Evolutionary conservation across 2,797 vertebrate genomes (phyloP), one percentile per base, ranked within the genome.

Genomic region (Luscinia megarhynchos): DNA sequence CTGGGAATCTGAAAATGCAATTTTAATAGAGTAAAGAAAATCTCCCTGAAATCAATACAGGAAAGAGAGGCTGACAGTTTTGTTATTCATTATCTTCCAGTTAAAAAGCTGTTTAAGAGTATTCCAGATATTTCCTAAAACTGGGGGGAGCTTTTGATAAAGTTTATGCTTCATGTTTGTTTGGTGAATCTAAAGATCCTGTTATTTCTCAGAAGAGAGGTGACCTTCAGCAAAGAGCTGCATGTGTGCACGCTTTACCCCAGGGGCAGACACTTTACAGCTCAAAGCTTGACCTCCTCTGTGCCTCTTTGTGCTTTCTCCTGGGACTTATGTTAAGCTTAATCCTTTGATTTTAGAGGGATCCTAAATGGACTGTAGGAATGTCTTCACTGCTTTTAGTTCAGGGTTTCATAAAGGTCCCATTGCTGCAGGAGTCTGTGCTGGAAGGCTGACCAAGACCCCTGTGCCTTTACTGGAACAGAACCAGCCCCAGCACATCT

Each of bases 21-120:
- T 95, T 88, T 80, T 78, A 78, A 83, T 54, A 50, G 63, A 85
- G 40, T 87, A 75, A 76, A 57, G 70, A 75, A 92, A 95, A 84
- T n/a, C 5, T 91, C 68, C 85, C 87, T 76, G 84, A 96, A 94
- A 96, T 93, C 75, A 79, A 79, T 81, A 86, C 63, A 92, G 68
- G 74, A 91, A 96, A 66, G 53, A 80, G 40, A 87, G 32, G 6
- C 54, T 93, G 88, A 66, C 66, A 66, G 82, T 70, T 95, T 95
- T 81, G 72, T 89, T 96, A 76, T 81, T 95, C 77, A 85, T 89
- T 94, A 85, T 84, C 72, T 94, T 92, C 77, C 57, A 61, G 50
- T 84, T 87, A 72, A 94, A 87, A 62, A 90, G 22, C 16, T 15
- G 6, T 83, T 91, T 73, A 82, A 87, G 64, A 85, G 29, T 85